Evolutionary conservation across 2,888 invertebrate genomes (phyloP).

Genomic region (Caenorhabditis imperialis): DNA sequence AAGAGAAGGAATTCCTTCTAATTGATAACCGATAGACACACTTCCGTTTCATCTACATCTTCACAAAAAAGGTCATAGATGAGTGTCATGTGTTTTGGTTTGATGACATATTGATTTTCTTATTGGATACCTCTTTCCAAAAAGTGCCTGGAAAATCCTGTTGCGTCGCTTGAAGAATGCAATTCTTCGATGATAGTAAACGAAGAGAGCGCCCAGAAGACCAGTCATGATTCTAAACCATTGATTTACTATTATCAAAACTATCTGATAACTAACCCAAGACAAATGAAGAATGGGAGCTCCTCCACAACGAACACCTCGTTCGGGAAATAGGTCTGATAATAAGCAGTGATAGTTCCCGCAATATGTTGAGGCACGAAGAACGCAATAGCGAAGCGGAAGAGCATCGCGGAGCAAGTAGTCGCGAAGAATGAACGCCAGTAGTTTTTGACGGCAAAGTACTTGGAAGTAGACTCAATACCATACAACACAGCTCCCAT

Average conservation of each 20-base stretch:
- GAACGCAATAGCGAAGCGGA: conserved; percentile 95
- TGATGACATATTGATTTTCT: not conserved
- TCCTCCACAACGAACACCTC: conserved; percentile 98
- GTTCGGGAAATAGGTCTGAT: conserved; percentile 81
- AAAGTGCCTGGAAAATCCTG: conserved; percentile 58
- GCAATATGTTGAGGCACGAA: conserved; percentile 81
- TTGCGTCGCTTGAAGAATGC: conserved; percentile 61
- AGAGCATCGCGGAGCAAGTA: conserved; percentile 81
- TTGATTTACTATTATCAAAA: not conserved
- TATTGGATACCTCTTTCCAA: conserved; percentile 60
- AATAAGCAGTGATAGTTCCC: conserved; percentile 84
- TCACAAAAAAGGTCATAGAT: too few species aligned
- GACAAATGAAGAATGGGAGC: conserved; percentile 90
- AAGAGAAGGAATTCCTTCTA: too few species aligned
- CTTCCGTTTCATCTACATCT: too few species aligned
- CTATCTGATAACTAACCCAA: conserved; percentile 83
- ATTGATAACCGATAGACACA: too few species aligned
- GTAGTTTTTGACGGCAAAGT: conserved; percentile 97
- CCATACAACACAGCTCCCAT: conserved; percentile 90
- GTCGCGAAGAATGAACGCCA: conserved; percentile 83
- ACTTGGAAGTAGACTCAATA: conserved; percentile 98
- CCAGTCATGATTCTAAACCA: conserved; percentile 63
- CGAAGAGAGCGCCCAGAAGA: conserved; percentile 67
- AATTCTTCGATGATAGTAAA: conserved; percentile 64
- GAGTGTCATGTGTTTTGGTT: too few species aligned